Evolutionary conservation across 2,888 invertebrate species (phyloP).

Genomic region (Chymomyza caudatula): DNA sequence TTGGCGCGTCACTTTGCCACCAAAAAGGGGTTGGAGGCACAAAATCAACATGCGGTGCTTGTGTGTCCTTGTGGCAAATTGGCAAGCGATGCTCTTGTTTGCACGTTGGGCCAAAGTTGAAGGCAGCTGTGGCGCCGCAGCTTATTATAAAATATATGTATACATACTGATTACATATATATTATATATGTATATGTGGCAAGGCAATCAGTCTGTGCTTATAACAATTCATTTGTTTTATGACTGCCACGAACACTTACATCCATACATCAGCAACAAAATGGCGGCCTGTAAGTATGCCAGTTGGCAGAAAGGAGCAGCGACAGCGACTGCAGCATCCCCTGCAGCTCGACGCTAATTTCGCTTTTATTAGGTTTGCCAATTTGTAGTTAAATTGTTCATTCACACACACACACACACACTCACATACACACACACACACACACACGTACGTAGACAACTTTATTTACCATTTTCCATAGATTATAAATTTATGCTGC

Average conservation of each 20-base stretch:
- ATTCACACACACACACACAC: not conserved
- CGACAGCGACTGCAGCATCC: constrained; percentile 17
- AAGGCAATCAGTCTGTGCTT: constrained; percentile 75
- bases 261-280: constrained; percentile 33
- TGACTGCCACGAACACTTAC: constrained; percentile 58
- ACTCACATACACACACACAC: not conserved
- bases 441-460: not conserved
- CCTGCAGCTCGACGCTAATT: constrained; percentile 52
- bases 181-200: constrained; percentile 60
- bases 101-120: not conserved
- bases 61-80: constrained; percentile 2
- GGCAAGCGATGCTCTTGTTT: not conserved
- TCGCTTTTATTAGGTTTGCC: constrained; percentile 64
- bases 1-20: constrained; percentile 6
- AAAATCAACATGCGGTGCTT: not conserved
- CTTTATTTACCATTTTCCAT: constrained; percentile 4
- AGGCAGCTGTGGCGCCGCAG: constrained; percentile 30
- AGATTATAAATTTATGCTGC: constrained; percentile 38
- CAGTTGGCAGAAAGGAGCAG: not conserved
- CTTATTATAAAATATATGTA: constrained; percentile 57
- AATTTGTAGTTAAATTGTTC: constrained; percentile 45
- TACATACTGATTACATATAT: too few relatives aligned
- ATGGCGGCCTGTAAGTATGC: constrained; percentile 36
- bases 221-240: constrained; percentile 77
- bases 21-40: not conserved